Evolutionary conservation across 2,113 vertebrate species (phyloP).

Genomic region (Psophia crepitans): DNA sequence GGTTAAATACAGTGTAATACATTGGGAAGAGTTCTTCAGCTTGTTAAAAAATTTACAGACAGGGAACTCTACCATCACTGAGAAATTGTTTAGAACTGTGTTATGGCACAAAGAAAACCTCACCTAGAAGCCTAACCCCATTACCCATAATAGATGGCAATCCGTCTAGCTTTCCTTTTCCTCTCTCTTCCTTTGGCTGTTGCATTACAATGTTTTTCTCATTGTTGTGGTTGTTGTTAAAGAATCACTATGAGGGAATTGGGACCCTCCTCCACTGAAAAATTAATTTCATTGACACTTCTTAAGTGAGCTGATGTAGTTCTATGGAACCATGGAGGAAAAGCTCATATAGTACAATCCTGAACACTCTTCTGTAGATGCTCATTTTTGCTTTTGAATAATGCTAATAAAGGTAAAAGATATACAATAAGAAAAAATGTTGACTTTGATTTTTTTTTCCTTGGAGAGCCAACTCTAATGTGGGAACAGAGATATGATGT

Average conservation of each 20-base stretch:
- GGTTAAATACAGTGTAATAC: neutral
- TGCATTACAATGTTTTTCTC: neutral
- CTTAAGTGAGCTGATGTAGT: neutral
- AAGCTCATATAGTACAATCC: neutral
- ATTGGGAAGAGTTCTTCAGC: neutral
- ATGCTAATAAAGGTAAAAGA: neutral
- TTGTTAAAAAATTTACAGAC: neutral
- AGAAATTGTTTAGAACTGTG: neutral
- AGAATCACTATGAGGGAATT: neutral
- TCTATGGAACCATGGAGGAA: neutral
- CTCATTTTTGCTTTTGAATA: neutral
- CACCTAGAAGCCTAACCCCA: neutral
- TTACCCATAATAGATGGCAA: neutral
- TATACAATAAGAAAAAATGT: neutral
- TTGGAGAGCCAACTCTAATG: neutral
- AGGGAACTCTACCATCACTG: neutral
- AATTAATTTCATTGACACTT: neutral
- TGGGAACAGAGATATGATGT: neutral
- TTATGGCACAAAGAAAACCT: neutral
- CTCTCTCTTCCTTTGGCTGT: neutral
- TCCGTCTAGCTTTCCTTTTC: neutral
- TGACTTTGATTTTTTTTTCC: neutral
- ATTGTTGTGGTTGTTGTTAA: neutral
- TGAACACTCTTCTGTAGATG: neutral
- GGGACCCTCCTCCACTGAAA: neutral